Base-by-base conservation (phyloP, 2,797 vertebrate species). In the Cynopterus sphinx region DNA sequence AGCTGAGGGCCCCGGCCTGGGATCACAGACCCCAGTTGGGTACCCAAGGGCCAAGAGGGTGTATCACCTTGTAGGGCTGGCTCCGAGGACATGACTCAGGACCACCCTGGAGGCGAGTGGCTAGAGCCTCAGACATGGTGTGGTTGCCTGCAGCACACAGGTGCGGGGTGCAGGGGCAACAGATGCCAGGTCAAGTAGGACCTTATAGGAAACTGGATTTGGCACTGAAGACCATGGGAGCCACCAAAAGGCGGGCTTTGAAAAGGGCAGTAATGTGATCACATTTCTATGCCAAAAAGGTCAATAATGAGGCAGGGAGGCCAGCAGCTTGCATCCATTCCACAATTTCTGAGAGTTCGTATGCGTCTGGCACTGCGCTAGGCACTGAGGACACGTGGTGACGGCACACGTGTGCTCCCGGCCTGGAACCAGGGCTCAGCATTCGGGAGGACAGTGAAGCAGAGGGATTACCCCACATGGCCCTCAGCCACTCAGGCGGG, bases 111-210 rank as follows among this genome's bases (percentile, higher is more conserved):
- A 31, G 46, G 43, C 51, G 43, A 6, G 63, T 0, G 1, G 9
- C 24, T 33, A 12, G 19, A 57, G 49, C 46, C 59, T 13, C 31
- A 59, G 19, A 43, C 3, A 4, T 19, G 4, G 51, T 57, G 67
- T 26, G 28, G 43, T 49, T 0, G 0, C 16, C 19, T 6, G 22
- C 16, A 28, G 21, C 7, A 9, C 15, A 1, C 0, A 0, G 2
- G 19, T 9, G 46, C 11, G 8, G 9, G 49, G 13, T 15, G 3
- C 4, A 3, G 8, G 65, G 8, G 7, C 2, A 12, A 43, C 49
- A 46, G n/a, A 16, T 1, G 5, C 55, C n/a, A 4, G 26, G 41
- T 11, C 63, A 10, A 9, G 71, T 6, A 26, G 39, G 16, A 26
- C 67, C 19, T 21, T 1, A 4, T 3, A 31, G 28, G 33, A 75